phyloP scores from a whole-genome alignment of 2,113 vertebrate genomes.

The Pardalotus punctatus region DNA sequence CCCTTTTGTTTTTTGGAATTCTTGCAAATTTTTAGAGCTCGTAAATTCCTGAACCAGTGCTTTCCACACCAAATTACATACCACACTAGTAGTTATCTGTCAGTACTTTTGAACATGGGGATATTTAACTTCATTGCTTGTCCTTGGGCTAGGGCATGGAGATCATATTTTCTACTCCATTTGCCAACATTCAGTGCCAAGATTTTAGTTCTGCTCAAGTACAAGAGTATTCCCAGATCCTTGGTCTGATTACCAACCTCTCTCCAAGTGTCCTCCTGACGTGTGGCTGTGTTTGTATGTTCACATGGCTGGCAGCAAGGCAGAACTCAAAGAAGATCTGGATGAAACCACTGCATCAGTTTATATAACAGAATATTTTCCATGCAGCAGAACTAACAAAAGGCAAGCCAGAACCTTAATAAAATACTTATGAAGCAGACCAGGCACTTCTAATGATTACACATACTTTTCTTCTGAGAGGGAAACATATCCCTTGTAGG shows the following conservation, averaged over 20 bases:
- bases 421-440: constrained; percentile 42
- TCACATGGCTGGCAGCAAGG: not conserved
- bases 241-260: not conserved
- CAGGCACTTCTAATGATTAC: constrained; percentile 24
- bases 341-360: not conserved
- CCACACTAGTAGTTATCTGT: not conserved
- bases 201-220: not conserved
- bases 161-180: not conserved
- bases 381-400: constrained; percentile 31
- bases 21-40: not conserved
- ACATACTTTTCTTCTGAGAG: constrained; percentile 26
- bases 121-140: not conserved
- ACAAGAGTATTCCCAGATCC: not conserved
- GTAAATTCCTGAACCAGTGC: not conserved
- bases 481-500: not conserved
- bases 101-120: not conserved
- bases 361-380: constrained; percentile 47
- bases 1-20: not conserved
- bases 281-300: not conserved
- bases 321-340: not conserved
- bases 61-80: not conserved
- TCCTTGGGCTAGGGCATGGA: not conserved
- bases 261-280: not conserved
- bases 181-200: not conserved
- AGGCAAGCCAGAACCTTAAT: constrained; percentile 35